Base-by-base conservation (phyloP, 2,888 invertebrate genomes). In the Hesperia comma region DNA sequence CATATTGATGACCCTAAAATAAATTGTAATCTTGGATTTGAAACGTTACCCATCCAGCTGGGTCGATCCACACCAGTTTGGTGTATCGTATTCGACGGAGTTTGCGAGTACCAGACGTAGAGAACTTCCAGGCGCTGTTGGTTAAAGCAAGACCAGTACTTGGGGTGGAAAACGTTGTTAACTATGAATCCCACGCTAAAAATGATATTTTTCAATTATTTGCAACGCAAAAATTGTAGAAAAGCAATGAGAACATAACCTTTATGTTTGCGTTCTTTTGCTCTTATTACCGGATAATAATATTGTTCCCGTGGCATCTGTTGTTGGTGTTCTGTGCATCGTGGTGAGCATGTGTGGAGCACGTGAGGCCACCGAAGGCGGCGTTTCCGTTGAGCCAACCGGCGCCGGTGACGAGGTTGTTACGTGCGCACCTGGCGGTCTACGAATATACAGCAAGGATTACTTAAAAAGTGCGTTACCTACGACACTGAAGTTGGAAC, bases 91-190 rank as follows among this genome's bases (percentile, higher is more conserved):
- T 94, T 92, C 0, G 79, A 79, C 0, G 87, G 79, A 19, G 85
- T 87, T 68, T 94, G 84, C 43, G 41, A 17, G 67, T 90, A 91
- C 79, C 90, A 88, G 0, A 93, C 92, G 72, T 94, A 94, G 8
- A 94, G 74, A 0, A 94, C 91, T 71, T 90, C 92, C 63, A 93
- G 81, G 0, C 87, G 82, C 5, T 73, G 78, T 43, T 87, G 84
- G 77, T 95, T 92, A 73, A 94, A 94, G 78, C 95, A 95, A 0
- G 94, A 86, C 72, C 85, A 88, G 71, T 93, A 93, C 8, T 88
- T 76, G 17, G 87, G 84, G 69, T 93, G 83, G 78, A 94, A 93
- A 10, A 84, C 80, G 17, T 82, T 81, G 68, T 86, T 80, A 0
- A 94, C 85, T 26, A 80, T 76, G 77, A 93, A 94, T 2, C 95